Conservation (phyloP, 1,140 invertebrate species). For the Agraylea sexmaculata region DNA sequence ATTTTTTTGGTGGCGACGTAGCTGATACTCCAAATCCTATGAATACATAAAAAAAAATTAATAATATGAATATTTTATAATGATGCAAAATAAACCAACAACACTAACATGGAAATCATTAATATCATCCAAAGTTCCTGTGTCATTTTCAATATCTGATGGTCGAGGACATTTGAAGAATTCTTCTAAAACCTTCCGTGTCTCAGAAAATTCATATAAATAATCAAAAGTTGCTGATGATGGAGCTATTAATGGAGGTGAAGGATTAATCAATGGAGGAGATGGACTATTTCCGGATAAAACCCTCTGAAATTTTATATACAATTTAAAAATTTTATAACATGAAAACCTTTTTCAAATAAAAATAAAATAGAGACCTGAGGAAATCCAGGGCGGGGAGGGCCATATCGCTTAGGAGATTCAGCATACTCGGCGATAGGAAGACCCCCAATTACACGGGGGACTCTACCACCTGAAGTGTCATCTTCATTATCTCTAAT, state of each 20-base stretch:
- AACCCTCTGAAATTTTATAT: conserved; percentile 30
- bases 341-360: conserved; percentile 5
- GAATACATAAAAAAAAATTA: conserved; percentile 9
- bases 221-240: conserved; percentile 58
- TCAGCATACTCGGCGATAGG: conserved; percentile 87
- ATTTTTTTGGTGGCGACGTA: conserved; percentile 46
- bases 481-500: conserved; percentile 31
- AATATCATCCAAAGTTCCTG: conserved; percentile 31
- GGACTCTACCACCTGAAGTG: conserved; percentile 50
- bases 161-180: conserved; percentile 68
- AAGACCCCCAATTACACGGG: conserved; percentile 73
- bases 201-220: conserved; percentile 83
- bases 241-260: conserved; percentile 29
- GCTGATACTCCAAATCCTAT: conserved; percentile 73
- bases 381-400: conserved; percentile 38
- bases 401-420: conserved; percentile 76
- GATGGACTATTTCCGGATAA: conserved; percentile 35
- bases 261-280: conserved; percentile 40
- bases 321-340: conserved; percentile 5
- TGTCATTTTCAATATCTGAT: conserved; percentile 18
- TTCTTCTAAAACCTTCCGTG: conserved; percentile 79
- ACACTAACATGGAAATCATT: conserved; percentile 43
- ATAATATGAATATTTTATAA: conserved; percentile 13
- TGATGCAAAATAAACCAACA: conserved; percentile 8
- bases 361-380: conserved; percentile 29